Percentiles rank a stretch among this genome's conserved stretches.
Conservation (phyloP, 2,113 vertebrate species). For the Oceanodroma tethys region DNA sequence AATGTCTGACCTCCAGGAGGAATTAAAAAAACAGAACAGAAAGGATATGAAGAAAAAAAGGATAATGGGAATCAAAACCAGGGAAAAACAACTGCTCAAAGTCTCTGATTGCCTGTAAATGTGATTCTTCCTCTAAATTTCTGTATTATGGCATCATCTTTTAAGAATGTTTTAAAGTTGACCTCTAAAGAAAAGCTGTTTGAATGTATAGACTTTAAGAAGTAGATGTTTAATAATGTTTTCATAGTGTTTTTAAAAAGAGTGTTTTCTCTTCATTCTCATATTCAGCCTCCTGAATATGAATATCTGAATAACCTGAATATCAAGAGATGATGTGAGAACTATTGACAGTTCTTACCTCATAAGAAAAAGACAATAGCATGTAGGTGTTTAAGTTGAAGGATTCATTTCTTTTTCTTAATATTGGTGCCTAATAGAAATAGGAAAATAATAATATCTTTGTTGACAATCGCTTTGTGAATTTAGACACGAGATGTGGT, state of each 20-base stretch:
- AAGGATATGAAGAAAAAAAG: neutral
- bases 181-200: neutral
- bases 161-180: neutral
- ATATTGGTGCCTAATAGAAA: neutral
- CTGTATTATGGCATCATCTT: neutral
- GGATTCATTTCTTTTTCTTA: neutral
- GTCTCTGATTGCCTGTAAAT: neutral
- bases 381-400: neutral
- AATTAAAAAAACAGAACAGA: neutral
- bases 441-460: neutral
- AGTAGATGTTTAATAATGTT: neutral
- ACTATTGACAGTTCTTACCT: neutral
- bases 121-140: neutral
- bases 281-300: neutral
- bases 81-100: neutral
- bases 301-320: neutral
- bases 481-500: neutral
- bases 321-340: neutral
- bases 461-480: neutral
- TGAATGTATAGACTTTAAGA: neutral
- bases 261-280: neutral
- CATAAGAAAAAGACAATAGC: neutral
- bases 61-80: neutral
- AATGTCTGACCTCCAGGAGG: conserved; percentile 7
- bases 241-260: neutral